Base-by-base conservation (phyloP, 2,797 vertebrate genomes). In the Australoheros facetus region DNA sequence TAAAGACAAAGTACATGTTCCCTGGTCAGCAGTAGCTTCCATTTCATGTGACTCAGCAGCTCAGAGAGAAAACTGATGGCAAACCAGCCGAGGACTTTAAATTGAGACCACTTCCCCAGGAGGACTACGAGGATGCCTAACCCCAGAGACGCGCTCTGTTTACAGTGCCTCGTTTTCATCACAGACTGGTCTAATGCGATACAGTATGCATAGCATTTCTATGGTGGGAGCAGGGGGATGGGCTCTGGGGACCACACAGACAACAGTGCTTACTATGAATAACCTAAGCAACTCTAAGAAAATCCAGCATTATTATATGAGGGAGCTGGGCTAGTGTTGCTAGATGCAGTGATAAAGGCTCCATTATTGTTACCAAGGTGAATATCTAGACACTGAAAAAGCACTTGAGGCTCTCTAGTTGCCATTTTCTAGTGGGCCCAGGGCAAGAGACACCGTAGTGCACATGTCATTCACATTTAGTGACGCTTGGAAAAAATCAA, bases 111-210 rank as follows among this genome's bases (percentile, higher is more conserved):
- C 37, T 32, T 70, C 56, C 71, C 26, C 26, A 34, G 54, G 69
- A 86, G 55, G 30, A 54, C 32, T 70, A 59, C 56, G 55, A 80
- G 42, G 28, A 70, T 45, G 75, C 26, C 69, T 37, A 30, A 64
- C 92, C 94, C 91, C 89, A 84, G 88, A 93, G 89, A 89, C 28
- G 72, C 88, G 91, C 94, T 57, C 37, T 92, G 93, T 94, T 74
- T 64, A 79, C 58, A 21, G 4, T 3, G 17, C 71, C 57, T 71
- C 19, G 77, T 94, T 72, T 71, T 84, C 56, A 85, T 71, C 81
- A 85, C 76, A 79, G 88, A 86, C 83, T 73, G 71, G 74, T 76
- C 82, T 84, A 56, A 83, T 80, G 79, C 81, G 77, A 83, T 76
- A 85, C 70, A 74, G 86, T 85, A 60, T 78, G 82, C 82, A 86